Evolutionary conservation across 2,797 vertebrate genomes (phyloP).

Genomic region (Perodicticus potto): DNA sequence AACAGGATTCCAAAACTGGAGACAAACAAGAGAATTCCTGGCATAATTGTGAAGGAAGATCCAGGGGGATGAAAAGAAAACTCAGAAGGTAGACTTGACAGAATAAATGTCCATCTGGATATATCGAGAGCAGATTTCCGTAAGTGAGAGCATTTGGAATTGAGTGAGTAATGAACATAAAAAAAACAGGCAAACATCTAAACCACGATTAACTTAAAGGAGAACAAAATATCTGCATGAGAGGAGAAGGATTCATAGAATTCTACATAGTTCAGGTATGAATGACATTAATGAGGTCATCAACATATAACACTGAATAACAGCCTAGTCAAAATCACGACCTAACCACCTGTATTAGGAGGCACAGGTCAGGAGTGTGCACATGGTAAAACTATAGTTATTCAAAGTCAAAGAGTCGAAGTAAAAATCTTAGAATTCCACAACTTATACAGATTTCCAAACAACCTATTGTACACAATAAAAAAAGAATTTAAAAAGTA

Average conservation of each 20-base stretch:
- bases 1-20: not conserved
- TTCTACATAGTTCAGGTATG: not conserved
- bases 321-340: not conserved
- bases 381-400: not conserved
- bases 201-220: not conserved
- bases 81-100: not conserved
- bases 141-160: not conserved
- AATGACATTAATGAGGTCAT: not conserved
- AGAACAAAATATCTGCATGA: not conserved
- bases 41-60: not conserved
- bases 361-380: not conserved
- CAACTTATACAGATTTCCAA: not conserved
- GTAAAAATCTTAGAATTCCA: not conserved
- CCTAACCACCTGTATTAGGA: not conserved
- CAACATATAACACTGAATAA: not conserved
- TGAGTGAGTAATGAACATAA: not conserved
- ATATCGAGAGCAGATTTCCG: not conserved
- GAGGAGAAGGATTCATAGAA: not conserved
- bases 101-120: not conserved
- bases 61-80: not conserved
- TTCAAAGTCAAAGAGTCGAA: not conserved
- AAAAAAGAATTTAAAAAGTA: not conserved
- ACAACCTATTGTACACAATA: not conserved
- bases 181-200: not conserved
- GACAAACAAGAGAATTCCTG: conserved; percentile 16